A percentile compares a stretch with the other conserved stretches of the same genome.
These are phyloP conservation scores for Lamellibrachia satsuma DNA, from an alignment of 2,888 invertebrate species.

Conservation along the genomic window DNA sequence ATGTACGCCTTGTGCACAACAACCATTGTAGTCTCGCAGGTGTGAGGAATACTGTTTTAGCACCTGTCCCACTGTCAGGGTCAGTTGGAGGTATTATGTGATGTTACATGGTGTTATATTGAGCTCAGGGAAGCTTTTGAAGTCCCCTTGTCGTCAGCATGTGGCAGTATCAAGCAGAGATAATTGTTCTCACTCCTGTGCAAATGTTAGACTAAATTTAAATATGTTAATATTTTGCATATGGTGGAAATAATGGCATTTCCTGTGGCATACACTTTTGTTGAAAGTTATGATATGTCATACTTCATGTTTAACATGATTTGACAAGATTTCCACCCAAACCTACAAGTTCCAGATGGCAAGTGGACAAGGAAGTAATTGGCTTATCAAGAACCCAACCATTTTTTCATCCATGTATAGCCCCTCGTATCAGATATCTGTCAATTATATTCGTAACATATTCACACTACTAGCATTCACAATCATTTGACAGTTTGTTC, in stretches of 20 bases:
- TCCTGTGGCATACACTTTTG: neutral
- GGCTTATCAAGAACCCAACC: no score
- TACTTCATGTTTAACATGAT: no score
- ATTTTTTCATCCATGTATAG: no score
- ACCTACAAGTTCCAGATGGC: no score
- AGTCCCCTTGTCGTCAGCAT: neutral
- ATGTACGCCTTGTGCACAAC: neutral
- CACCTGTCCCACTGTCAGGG: neutral
- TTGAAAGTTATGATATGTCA: no score
- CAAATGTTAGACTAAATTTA: neutral
- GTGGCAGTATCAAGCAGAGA: neutral
- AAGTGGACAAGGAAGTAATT: no score
- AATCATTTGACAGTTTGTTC: no score
- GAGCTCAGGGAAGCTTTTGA: neutral
- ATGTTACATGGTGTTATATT: constrained; percentile 11
- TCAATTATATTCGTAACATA: no score
- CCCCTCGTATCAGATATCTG: no score
- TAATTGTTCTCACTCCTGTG: neutral
- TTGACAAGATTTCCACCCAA: no score
- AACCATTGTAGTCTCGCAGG: neutral
- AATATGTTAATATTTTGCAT: neutral
- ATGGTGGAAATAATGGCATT: neutral
- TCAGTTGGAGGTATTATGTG: neutral
- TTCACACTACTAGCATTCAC: no score
- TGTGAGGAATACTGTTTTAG: neutral